phyloP scores from a whole-genome alignment of 2,113 vertebrate species.

The Parus major region DNA sequence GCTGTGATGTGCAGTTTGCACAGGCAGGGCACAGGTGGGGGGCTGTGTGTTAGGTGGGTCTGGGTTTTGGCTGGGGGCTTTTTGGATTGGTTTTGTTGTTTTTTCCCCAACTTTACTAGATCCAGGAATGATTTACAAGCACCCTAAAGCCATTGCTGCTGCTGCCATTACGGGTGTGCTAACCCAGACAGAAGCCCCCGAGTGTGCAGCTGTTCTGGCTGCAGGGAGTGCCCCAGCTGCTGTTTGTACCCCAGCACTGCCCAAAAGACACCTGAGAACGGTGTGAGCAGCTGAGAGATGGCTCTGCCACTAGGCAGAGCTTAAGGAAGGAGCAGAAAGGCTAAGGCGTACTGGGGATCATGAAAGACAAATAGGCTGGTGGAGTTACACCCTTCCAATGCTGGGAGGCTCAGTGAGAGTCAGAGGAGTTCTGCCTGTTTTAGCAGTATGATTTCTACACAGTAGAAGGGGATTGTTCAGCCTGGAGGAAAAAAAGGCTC shows the following conservation, averaged over 20 bases:
- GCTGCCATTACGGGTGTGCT: not conserved
- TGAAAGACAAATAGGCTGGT: not conserved
- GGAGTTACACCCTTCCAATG: not conserved
- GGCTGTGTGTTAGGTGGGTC: too few relatives aligned
- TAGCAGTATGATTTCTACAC: not conserved
- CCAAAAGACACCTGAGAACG: accelerated
- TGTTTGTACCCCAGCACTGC: accelerated
- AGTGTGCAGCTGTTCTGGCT: accelerated
- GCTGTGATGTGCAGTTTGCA: accelerated
- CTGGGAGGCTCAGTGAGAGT: not conserved
- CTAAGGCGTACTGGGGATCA: too few relatives aligned
- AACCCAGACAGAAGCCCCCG: not conserved
- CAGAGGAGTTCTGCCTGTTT: not conserved
- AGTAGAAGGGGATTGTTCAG: not conserved
- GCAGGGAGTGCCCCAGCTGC: not conserved
- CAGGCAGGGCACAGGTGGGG: too few relatives aligned
- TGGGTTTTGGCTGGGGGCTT: accelerated
- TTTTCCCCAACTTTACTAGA: too few relatives aligned
- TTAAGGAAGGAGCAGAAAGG: not conserved
- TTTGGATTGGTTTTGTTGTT: not conserved
- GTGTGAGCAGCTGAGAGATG: not conserved
- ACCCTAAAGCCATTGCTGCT: not conserved
- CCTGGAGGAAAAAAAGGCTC: accelerated
- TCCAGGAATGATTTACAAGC: too few relatives aligned
- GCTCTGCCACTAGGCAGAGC: not conserved